Evolutionary conservation across 2,888 invertebrate genomes (phyloP).

Genomic region (Megastigmus dorsalis): DNA sequence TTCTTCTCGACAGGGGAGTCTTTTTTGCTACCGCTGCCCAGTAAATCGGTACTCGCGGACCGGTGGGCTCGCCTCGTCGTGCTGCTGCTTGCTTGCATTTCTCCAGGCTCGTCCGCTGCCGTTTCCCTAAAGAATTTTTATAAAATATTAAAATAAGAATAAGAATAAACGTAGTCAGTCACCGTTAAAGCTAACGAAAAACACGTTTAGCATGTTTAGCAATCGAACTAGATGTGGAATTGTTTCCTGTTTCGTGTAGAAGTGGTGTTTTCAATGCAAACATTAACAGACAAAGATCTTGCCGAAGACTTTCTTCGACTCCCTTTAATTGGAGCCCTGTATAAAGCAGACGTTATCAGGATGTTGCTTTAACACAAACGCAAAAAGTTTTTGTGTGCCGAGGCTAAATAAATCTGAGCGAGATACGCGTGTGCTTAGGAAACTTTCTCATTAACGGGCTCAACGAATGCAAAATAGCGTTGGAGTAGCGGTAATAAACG

Average conservation of each 20-base stretch:
- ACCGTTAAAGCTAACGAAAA: neutral
- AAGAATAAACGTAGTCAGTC: neutral
- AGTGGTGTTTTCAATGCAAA: neutral
- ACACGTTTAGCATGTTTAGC: neutral
- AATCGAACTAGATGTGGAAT: too few species aligned
- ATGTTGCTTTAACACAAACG: neutral
- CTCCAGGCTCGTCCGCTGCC: slow-evolving; percentile 65
- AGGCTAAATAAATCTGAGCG: neutral
- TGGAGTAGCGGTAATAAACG: neutral
- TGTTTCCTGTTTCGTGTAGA: neutral
- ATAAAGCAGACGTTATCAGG: neutral
- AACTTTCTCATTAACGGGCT: neutral
- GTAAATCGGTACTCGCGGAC: slow-evolving; percentile 81
- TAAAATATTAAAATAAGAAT: too few species aligned
- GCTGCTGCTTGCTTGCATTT: slow-evolving; percentile 58
- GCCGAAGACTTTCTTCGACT: neutral
- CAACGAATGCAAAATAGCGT: slow-evolving; percentile 5
- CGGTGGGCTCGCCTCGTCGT: slow-evolving; percentile 67
- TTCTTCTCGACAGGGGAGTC: slow-evolving; percentile 80
- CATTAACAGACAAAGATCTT: neutral
- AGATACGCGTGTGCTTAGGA: neutral
- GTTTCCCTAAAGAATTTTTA: slow-evolving; percentile 67
- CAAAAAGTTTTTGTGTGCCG: neutral
- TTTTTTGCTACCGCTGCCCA: slow-evolving; percentile 79
- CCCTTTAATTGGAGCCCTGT: neutral